A percentile compares a stretch with the other conserved stretches of the same genome.
Evolutionary conservation across 2,797 vertebrate species (phyloP).

Genomic region (Clarias platycephalus): DNA sequence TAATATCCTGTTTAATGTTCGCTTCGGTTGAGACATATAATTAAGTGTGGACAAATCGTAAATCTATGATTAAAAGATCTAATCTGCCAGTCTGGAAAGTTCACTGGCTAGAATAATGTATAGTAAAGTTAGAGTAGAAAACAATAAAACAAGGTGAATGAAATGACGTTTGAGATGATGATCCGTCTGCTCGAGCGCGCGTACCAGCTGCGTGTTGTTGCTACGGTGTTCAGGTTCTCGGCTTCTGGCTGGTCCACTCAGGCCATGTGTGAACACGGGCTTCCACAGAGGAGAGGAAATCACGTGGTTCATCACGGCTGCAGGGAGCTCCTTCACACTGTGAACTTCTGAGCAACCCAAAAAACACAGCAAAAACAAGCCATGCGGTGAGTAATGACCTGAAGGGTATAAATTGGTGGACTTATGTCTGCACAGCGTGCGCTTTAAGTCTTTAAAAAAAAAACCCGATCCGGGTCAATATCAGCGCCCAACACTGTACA

Average conservation of each 20-base stretch:
- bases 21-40: background rate
- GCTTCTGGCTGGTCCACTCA: constrained; percentile 62
- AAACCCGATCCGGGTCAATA: background rate
- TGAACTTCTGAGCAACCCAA: constrained; percentile 74
- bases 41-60: background rate
- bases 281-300: constrained; percentile 92
- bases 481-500: background rate
- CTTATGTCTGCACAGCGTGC: background rate
- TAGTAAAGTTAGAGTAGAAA: too few relatives aligned
- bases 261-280: constrained; percentile 88
- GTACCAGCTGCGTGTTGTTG: constrained; percentile 59
- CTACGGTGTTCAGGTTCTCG: constrained; percentile 34
- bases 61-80: background rate
- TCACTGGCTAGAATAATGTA: background rate
- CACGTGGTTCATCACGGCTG: constrained; percentile 82
- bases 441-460: background rate
- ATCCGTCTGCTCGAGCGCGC: background rate
- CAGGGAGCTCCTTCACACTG: constrained; percentile 78
- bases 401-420: background rate
- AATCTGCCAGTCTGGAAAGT: background rate
- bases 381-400: background rate
- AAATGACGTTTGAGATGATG: background rate
- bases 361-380: background rate
- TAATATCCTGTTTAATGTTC: background rate
- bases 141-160: too few relatives aligned